A percentile compares a stretch with the other conserved stretches of the same genome.
Conservation (phyloP, 2,888 invertebrate genomes). For the Pterobdella sp. region DNA sequence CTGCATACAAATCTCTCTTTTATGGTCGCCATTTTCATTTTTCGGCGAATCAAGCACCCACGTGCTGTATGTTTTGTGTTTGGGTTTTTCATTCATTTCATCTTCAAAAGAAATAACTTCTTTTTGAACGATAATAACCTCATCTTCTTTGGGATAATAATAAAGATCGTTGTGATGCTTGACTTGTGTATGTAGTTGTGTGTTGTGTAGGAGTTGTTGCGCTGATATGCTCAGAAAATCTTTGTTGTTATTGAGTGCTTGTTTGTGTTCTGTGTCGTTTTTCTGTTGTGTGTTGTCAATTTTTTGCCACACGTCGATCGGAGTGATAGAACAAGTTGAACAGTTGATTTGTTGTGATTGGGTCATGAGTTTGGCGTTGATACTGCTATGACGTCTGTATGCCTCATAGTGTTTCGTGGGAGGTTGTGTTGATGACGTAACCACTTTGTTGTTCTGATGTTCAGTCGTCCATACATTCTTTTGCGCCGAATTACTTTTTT, state of each 20-base stretch:
- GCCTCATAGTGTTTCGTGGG: not conserved
- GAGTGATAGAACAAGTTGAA: not conserved
- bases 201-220: not conserved
- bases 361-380: not conserved
- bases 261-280: no score
- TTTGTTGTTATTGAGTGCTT: no score
- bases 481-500: no score
- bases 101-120: no score
- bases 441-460: no score
- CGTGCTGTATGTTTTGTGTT: no score
- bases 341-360: not conserved
- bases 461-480: no score
- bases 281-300: not conserved
- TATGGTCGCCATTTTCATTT: no score
- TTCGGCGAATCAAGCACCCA: no score
- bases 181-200: not conserved
- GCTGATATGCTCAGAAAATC: not conserved
- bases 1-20: no score
- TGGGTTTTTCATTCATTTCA: no score
- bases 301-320: not conserved
- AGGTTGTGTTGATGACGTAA: not conserved
- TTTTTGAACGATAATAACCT: no score
- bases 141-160: not conserved
- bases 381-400: not conserved
- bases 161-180: not conserved